Base-by-base conservation (phyloP, 1,140 invertebrate genomes). In the Neodiprion pinetum region DNA sequence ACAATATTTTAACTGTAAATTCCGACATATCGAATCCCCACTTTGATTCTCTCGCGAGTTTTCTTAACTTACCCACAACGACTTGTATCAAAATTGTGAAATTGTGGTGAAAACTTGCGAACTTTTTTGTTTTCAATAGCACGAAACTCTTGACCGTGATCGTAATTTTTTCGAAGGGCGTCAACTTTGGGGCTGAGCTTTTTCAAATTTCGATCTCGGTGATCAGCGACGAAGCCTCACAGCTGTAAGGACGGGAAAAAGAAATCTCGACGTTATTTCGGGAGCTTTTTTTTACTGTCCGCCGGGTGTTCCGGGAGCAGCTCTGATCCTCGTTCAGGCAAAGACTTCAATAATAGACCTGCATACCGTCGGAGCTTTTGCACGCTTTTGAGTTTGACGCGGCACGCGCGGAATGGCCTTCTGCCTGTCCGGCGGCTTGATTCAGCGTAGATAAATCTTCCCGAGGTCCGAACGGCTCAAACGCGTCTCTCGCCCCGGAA, bases 391-490 rank as follows among this genome's bases (percentile, higher is more conserved):
- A 48, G 75, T 75, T 61, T 75, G 65, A 68, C 70, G 40, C 49
- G 73, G 67, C 70, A 74, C 72, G 71, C 68, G 71, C 67, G 73
- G 68, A 12, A 53, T 70, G 68, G 28, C 11, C 28, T 61, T 68
- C 74, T 68, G 79, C 48, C 76, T 69, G 78, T 78, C 77, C 71
- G 66, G 70, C 72, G 75, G 78, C 81, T 82, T 80, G 81, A 85
- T 85, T 85, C 80, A 80, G 72, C 76, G 78, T 77, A 79, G 80
- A 84, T 80, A 82, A 84, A 83, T 84, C 83, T 81, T 85, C 80
- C 80, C 81, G 81, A 81, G 80, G 80, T 84, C 67, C 67, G 67
- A 69, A 12, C 53, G 40, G 23, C 50, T 28, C 48, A 75, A 72
- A 23, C 49, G 48, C 7, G 65, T 47, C 28, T 61, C 67, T 47